Base-by-base conservation (phyloP, 2,113 vertebrate genomes). In the Fukomys damarensis region DNA sequence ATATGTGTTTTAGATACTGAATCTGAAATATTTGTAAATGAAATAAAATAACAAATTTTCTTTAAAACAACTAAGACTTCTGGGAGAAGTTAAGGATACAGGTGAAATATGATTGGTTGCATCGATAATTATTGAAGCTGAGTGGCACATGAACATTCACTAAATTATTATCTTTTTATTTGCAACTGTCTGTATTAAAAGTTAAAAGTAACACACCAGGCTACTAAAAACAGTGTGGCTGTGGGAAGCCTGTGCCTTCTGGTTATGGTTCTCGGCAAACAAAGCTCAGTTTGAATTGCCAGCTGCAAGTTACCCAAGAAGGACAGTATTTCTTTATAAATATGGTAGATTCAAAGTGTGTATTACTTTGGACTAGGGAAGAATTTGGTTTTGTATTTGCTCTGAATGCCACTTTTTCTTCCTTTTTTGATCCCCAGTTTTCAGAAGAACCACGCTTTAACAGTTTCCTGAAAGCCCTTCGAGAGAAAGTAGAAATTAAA, bases 371-470 rank as follows among this genome's bases (percentile, higher is more conserved):
- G 81, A 26, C 79, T 35, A 77, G 91, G 68, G 9, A 30, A 91
- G 84, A 49, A 92, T 80, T 20, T 84, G 13, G 92, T 91, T 95
- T 92, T 87, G 24, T 89, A 0, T 97, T 96, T 70, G 65, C 22
- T 59, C 95, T 96, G 80, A 93, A 96, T 93, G 86, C 66, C 0
- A 1, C 49, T 63, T 81, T 11, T 14, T 81, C 32, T 74, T 14
- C 1, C 13, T 77, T 16, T 3, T 49, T 89, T 90, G 96, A 63
- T 0, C 46, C 38, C 65, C 65, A 99, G 99, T 95, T 98, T 87
- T 98, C 98, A 97, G 98, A 99, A 74, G 99, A 98, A 30, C 98
- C 98, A 84, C 98, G 97, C 90, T 99, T 99, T 98, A 99, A 99
- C 97, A 98, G 96, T 97, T 99, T 99, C 98, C 98, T 99, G 80